A percentile compares a stretch with the other conserved stretches of the same genome.
Conservation (phyloP, 1,140 invertebrate species). For the Vanessa atalanta region DNA sequence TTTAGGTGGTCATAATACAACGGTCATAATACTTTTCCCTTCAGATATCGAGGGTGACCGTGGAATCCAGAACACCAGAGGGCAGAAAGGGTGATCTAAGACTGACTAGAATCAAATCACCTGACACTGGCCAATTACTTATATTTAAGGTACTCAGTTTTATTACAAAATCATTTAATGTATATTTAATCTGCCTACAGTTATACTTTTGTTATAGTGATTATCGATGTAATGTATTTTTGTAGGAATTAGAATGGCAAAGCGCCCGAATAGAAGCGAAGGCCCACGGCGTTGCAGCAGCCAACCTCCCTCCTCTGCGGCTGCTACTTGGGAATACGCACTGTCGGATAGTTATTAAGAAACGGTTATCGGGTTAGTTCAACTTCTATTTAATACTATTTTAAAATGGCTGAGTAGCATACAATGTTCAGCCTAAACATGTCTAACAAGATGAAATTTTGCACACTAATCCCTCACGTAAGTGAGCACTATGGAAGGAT, state of each 20-base stretch:
- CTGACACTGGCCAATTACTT: conserved; percentile 91
- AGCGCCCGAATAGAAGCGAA: conserved; percentile 96
- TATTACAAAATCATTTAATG: neutral
- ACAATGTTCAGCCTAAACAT: too few species aligned
- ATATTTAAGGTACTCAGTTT: conserved; percentile 90
- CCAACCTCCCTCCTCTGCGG: conserved; percentile 92
- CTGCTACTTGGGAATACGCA: conserved; percentile 97
- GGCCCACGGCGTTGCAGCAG: conserved; percentile 89
- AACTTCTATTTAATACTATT: neutral
- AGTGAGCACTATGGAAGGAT: too few species aligned
- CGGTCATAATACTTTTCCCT: conserved; percentile 31
- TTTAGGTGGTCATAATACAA: neutral
- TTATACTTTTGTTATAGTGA: too few species aligned
- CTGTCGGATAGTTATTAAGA: conserved; percentile 98
- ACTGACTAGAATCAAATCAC: conserved; percentile 94
- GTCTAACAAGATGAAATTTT: too few species aligned
- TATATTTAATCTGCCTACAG: neutral
- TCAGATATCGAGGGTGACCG: conserved; percentile 93
- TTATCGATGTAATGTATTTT: neutral
- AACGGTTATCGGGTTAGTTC: conserved; percentile 89
- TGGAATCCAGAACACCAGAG: conserved; percentile 95
- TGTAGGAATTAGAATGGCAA: conserved; percentile 95
- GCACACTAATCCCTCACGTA: too few species aligned
- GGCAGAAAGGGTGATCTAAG: conserved; percentile 92
- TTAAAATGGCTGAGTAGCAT: too few species aligned